Conservation (phyloP, 1,140 invertebrate species). For the Laupala kohalensis region DNA sequence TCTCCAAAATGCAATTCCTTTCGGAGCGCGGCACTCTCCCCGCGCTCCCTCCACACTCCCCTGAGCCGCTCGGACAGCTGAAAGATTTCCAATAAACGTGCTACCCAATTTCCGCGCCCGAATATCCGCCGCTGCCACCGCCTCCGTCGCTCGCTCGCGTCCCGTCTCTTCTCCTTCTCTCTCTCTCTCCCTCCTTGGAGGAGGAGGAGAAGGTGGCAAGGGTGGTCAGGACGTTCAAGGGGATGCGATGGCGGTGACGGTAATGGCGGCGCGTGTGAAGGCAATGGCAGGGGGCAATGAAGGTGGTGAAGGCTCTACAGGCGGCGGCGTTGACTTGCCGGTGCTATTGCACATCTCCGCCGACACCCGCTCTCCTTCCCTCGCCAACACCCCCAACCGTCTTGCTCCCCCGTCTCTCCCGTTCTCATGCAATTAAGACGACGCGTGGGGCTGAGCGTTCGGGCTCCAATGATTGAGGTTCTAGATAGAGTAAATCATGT, state of each 20-base stretch:
- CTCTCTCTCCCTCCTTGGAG: not conserved
- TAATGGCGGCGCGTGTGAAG: not conserved
- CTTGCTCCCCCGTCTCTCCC: not conserved
- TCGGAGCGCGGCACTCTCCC: constrained; percentile 1
- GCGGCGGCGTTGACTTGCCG: not conserved
- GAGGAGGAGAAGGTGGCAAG: not conserved
- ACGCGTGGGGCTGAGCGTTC: not conserved
- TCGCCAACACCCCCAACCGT: not conserved
- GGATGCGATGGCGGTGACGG: not conserved
- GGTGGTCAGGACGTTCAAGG: not conserved
- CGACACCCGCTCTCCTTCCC: not conserved
- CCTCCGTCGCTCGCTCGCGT: not conserved
- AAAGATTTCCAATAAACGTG: constrained; percentile 31
- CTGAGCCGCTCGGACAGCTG: constrained; percentile 24
- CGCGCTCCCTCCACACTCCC: constrained; percentile 4
- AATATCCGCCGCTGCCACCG: constrained; percentile 19
- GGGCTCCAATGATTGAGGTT: constrained; percentile 11
- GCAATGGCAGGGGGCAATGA: not conserved
- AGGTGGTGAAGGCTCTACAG: not conserved
- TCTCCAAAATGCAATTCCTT: constrained; percentile 14
- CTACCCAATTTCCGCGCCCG: constrained; percentile 27
- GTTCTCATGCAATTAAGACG: constrained; percentile 12
- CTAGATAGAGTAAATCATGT: constrained; percentile 15
- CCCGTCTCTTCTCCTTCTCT: not conserved
- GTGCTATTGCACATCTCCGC: not conserved